Percentiles rank a stretch among this genome's conserved stretches.
Evolutionary conservation across 2,888 invertebrate species (phyloP).

Genomic region (Lepidochrysops patricia): DNA sequence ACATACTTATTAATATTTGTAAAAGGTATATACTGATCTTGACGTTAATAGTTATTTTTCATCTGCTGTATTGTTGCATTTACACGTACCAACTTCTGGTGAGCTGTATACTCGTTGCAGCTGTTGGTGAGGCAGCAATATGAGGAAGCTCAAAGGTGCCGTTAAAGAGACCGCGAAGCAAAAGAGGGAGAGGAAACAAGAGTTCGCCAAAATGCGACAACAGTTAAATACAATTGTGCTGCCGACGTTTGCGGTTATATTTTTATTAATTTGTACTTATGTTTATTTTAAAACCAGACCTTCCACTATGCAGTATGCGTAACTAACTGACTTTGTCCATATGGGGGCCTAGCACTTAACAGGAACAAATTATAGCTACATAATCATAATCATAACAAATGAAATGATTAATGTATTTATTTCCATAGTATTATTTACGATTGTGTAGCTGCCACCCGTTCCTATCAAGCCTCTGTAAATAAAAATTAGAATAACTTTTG

Average conservation of each 20-base stretch:
- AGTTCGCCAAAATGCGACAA: conserved; percentile 85
- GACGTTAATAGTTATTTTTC: neutral
- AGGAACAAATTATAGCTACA: too few relatives aligned
- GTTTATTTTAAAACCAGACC: conserved; percentile 88
- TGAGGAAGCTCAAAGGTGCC: conserved; percentile 87
- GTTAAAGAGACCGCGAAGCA: conserved; percentile 89
- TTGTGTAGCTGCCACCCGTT: too few relatives aligned
- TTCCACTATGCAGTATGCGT: conserved; percentile 52
- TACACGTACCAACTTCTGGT: conserved; percentile 2
- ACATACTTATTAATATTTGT: neutral
- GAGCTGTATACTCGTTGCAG: conserved; percentile 9
- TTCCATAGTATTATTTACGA: too few relatives aligned
- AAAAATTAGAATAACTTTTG: conserved; percentile 19
- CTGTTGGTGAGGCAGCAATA: conserved; percentile 50
- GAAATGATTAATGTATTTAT: too few relatives aligned
- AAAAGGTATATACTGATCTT: neutral
- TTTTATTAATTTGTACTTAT: conserved; percentile 81
- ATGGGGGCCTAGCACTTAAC: too few relatives aligned
- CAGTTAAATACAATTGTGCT: conserved; percentile 85
- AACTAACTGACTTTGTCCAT: conserved; percentile 20
- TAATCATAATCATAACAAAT: too few relatives aligned
- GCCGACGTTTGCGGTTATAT: conserved; percentile 81
- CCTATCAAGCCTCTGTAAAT: too few relatives aligned
- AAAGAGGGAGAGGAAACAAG: conserved; percentile 88
- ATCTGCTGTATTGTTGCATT: neutral